Conservation (phyloP, 2,888 invertebrate species). For the Anthophora plumipes region DNA sequence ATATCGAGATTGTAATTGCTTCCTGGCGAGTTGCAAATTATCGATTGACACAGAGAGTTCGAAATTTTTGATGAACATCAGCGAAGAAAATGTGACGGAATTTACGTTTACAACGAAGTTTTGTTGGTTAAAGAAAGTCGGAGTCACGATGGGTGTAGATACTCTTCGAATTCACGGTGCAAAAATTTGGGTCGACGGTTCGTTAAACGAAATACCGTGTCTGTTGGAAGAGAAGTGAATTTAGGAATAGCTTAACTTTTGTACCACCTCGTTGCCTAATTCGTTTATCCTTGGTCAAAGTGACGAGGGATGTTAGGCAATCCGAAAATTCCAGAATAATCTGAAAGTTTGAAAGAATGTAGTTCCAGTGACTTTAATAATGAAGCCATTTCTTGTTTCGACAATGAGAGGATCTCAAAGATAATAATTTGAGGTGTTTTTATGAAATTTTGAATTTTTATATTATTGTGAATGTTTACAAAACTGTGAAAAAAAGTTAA, state of each 20-base stretch:
- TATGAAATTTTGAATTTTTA: no score
- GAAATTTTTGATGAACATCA: constrained; percentile 27
- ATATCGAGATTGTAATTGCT: constrained; percentile 2
- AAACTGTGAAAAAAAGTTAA: no score
- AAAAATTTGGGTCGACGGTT: not conserved
- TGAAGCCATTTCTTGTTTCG: no score
- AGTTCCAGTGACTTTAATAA: no score
- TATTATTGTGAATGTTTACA: no score
- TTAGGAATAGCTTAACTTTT: not conserved
- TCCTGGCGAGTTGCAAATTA: not conserved
- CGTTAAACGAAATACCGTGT: not conserved
- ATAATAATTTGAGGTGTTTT: no score
- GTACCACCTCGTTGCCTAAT: not conserved
- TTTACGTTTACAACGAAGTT: not conserved
- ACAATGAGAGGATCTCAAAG: no score
- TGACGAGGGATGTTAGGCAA: no score
- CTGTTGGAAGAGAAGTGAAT: not conserved
- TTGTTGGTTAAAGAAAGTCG: not conserved
- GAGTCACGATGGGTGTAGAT: not conserved
- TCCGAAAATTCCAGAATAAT: no score
- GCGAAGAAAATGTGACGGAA: constrained; percentile 5
- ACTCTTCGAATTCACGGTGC: not conserved
- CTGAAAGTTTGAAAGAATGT: no score
- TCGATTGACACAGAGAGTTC: not conserved
- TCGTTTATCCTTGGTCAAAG: constrained; percentile 11